These are phyloP conservation scores for western clawed frog (Xenopus tropicalis) DNA, from an alignment of 2,113 vertebrate species.

Conservation along the genomic window DNA sequence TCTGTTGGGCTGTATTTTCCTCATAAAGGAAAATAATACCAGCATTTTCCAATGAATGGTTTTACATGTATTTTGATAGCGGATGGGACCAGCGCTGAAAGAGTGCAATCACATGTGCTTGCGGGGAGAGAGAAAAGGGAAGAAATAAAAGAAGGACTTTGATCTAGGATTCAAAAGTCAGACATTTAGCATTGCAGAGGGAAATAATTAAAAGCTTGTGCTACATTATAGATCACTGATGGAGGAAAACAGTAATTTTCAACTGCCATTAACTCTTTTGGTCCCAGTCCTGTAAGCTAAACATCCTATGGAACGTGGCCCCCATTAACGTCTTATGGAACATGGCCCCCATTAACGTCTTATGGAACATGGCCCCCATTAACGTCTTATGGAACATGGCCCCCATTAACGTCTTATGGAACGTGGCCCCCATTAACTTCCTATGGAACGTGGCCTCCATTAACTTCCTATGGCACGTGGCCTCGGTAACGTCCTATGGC, in stretches of 20 bases:
- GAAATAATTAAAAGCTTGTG: constrained; percentile 41
- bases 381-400: neutral
- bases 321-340: neutral
- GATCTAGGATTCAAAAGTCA: constrained; percentile 41
- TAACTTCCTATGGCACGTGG: too few relatives aligned
- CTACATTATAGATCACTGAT: constrained; percentile 17
- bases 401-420: too few relatives aligned
- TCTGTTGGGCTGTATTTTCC: too few relatives aligned
- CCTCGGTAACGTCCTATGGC: too few relatives aligned
- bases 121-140: neutral
- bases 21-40: too few relatives aligned
- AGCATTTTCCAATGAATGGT: too few relatives aligned
- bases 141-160: constrained; percentile 19
- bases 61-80: too few relatives aligned
- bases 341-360: too few relatives aligned
- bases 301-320: neutral
- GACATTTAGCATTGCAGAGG: constrained; percentile 34
- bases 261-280: constrained; percentile 9
- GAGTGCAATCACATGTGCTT: constrained; percentile 30
- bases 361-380: neutral
- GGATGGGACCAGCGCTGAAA: neutral
- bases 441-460: too few relatives aligned
- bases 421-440: too few relatives aligned
- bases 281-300: neutral
- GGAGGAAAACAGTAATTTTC: constrained; percentile 15